Evolutionary conservation across 2,113 vertebrate species (phyloP).

Genomic region (Callaeas wilsoni): DNA sequence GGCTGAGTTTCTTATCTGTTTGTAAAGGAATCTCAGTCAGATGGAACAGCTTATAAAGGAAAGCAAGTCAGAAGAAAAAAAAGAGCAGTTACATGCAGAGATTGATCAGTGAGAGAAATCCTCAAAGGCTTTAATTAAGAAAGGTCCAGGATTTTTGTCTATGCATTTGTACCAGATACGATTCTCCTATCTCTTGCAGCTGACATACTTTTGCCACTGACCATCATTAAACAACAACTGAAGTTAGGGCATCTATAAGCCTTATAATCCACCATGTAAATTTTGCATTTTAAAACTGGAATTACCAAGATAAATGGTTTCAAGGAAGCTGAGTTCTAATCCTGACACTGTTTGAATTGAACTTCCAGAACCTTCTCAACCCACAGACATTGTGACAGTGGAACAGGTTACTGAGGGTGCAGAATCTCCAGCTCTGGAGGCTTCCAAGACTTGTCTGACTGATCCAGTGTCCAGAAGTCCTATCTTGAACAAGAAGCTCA

Average conservation of each 20-base stretch:
- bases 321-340: not conserved
- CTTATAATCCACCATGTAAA: not conserved
- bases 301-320: not conserved
- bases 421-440: not conserved
- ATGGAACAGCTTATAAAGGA: not conserved
- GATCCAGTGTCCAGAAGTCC: not conserved
- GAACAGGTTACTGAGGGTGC: not conserved
- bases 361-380: not conserved
- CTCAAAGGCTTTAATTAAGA: not conserved
- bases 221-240: not conserved
- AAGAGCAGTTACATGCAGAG: not conserved
- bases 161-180: not conserved
- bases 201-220: not conserved
- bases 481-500: not conserved
- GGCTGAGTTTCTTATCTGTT: not conserved
- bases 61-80: not conserved
- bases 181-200: not conserved
- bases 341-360: not conserved
- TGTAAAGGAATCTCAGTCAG: not conserved
- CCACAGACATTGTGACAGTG: rapidly evolving
- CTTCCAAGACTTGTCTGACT: not conserved
- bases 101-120: not conserved
- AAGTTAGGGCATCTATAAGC: not conserved
- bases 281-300: not conserved
- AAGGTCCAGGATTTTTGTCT: not conserved